Percentiles rank a stretch among this genome's conserved stretches.
These are phyloP conservation scores for Euthynnus affinis DNA, from an alignment of 2,797 vertebrate genomes.

Conservation along the genomic window DNA sequence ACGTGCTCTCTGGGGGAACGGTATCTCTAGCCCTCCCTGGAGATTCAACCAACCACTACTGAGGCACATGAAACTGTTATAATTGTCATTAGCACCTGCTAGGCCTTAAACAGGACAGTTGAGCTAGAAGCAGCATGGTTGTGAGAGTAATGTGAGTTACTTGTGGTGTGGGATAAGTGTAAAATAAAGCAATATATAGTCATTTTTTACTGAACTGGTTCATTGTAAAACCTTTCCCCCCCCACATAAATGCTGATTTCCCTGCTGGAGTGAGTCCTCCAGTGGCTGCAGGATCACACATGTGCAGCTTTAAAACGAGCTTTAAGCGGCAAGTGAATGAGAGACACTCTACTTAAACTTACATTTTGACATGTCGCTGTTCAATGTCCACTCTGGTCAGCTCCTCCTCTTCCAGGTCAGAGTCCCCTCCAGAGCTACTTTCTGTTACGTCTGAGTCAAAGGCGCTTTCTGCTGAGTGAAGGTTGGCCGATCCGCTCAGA, in stretches of 20 bases:
- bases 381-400: slow-evolving; percentile 91
- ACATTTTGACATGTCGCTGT: slow-evolving; percentile 95
- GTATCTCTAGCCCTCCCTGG: slow-evolving; percentile 63
- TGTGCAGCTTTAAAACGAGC: background rate
- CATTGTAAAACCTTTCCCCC: background rate
- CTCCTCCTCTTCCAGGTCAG: slow-evolving; percentile 96
- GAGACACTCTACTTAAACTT: slow-evolving; percentile 81
- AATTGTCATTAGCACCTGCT: slow-evolving; percentile 73
- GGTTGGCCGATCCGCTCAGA: slow-evolving; percentile 91
- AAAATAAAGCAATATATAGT: background rate
- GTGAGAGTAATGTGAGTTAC: background rate
- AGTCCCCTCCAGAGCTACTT: slow-evolving; percentile 98
- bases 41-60: slow-evolving; percentile 65
- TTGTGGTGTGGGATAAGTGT: background rate
- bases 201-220: background rate
- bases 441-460: slow-evolving; percentile 98
- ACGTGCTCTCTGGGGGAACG: slow-evolving; percentile 41
- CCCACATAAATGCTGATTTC: background rate
- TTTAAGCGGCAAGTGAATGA: background rate
- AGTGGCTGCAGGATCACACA: background rate
- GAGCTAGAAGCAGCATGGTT: slow-evolving; percentile 13
- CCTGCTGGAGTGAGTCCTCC: background rate
- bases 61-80: slow-evolving; percentile 51
- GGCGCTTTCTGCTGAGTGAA: slow-evolving; percentile 91
- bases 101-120: slow-evolving; percentile 35